A percentile compares a stretch with the other conserved stretches of the same genome.
Conservation (phyloP, 1,140 invertebrate genomes). For the Papilio polyxenes region DNA sequence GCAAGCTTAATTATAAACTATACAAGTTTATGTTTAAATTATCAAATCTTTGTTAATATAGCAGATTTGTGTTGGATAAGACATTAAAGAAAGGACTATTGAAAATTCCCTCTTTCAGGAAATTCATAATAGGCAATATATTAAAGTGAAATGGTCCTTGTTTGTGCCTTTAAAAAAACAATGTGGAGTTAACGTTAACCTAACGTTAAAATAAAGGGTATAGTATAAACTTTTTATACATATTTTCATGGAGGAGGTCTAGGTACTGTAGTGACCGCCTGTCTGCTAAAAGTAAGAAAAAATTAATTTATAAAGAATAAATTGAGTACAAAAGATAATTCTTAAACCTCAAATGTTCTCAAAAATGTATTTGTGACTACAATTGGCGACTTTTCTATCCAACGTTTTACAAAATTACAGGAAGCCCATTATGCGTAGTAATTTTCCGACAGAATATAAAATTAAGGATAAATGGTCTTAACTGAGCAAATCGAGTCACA, state of each 20-base stretch:
- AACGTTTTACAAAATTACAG: conserved; percentile 24
- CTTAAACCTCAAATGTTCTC: background rate
- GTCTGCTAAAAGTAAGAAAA: too few species aligned
- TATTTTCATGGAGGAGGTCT: too few species aligned
- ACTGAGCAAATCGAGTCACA: conserved; percentile 15
- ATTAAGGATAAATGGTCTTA: conserved; percentile 1
- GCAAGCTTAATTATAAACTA: background rate
- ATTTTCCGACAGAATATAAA: conserved; percentile 21
- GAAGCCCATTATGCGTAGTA: conserved; percentile 23
- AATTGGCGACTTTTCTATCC: background rate
- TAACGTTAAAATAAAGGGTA: too few species aligned
- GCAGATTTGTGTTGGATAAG: background rate
- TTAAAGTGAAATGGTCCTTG: conserved; percentile 11
- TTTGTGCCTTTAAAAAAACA: background rate
- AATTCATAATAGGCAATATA: conserved; percentile 21
- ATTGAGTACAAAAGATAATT: background rate
- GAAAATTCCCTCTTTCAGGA: conserved; percentile 25
- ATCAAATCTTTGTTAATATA: background rate
- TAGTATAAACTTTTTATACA: too few species aligned
- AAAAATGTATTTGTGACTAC: background rate
- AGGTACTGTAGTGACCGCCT: too few species aligned
- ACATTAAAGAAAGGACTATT: conserved; percentile 35
- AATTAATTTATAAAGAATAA: background rate
- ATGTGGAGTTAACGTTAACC: too few species aligned
- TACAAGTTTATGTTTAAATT: background rate